Evolutionary conservation across 2,888 invertebrate species (phyloP).

Genomic region (Mermis nigrescens): DNA sequence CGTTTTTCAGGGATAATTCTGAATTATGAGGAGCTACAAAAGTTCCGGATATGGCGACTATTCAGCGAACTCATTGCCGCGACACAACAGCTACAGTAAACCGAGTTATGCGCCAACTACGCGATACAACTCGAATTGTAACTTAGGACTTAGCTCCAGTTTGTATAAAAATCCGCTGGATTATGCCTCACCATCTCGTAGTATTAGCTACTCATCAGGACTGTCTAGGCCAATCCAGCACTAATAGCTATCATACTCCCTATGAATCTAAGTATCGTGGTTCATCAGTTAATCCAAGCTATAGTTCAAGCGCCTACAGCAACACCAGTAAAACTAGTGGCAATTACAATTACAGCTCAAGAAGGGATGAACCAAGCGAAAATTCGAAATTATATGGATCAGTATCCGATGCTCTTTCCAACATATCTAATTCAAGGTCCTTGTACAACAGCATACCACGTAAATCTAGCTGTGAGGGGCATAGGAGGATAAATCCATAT

Average conservation of each 20-base stretch:
- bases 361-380: not conserved
- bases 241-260: no score
- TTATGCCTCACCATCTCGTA: not conserved
- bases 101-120: not conserved
- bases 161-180: not conserved
- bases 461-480: no score
- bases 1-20: no score
- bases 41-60: no score
- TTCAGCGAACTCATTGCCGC: not conserved
- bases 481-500: not conserved
- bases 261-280: no score
- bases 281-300: not conserved
- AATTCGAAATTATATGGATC: not conserved
- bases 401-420: not conserved
- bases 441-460: no score
- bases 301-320: no score
- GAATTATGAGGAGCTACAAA: not conserved
- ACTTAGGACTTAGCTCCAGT: not conserved
- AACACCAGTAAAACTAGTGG: no score
- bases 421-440: not conserved
- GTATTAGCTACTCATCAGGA: not conserved
- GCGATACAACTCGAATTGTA: not conserved
- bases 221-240: not conserved
- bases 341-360: no score
- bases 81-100: not conserved